Evolutionary conservation across 2,113 vertebrate genomes (phyloP).

Genomic region (Excalfactoria chinensis): DNA sequence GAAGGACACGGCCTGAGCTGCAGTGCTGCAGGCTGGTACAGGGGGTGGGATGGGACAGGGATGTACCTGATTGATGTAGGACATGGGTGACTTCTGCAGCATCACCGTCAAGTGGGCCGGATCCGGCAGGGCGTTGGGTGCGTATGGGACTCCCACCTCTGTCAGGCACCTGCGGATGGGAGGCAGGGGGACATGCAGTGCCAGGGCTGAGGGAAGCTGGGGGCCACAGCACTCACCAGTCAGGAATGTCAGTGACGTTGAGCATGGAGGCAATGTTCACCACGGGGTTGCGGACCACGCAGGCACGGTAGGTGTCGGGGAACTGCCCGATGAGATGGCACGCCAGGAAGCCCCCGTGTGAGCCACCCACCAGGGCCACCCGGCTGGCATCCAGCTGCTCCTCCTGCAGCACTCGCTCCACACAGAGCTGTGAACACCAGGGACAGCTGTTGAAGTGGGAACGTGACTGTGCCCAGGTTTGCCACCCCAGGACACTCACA

Average conservation of each 20-base stretch:
- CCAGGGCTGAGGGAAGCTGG: rapidly evolving
- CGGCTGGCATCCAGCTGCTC: slow-evolving; percentile 78
- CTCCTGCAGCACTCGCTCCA: slow-evolving; percentile 84
- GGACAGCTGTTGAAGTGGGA: not conserved
- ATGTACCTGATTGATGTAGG: slow-evolving; percentile 79
- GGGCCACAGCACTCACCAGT: slow-evolving; percentile 82
- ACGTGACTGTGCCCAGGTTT: not conserved
- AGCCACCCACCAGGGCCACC: slow-evolving; percentile 88
- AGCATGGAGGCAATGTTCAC: slow-evolving; percentile 92
- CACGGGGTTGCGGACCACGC: slow-evolving; percentile 90
- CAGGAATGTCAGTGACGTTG: slow-evolving; percentile 91
- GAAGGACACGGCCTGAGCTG: not conserved
- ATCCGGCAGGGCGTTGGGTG: slow-evolving; percentile 76
- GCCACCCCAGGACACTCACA: rapidly evolving
- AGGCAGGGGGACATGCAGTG: rapidly evolving
- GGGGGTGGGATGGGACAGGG: not conserved
- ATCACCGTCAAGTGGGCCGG: slow-evolving; percentile 84
- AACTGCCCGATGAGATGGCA: slow-evolving; percentile 96
- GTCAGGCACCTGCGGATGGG: slow-evolving; percentile 86
- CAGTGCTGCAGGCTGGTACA: rapidly evolving
- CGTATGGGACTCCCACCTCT: slow-evolving; percentile 84
- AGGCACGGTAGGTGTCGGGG: slow-evolving; percentile 88
- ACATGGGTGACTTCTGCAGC: slow-evolving; percentile 90
- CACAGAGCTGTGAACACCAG: slow-evolving; percentile 80
- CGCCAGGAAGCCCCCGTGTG: slow-evolving; percentile 93